phyloP scores from a whole-genome alignment of 2,113 vertebrate species.

The Dromas ardeola region DNA sequence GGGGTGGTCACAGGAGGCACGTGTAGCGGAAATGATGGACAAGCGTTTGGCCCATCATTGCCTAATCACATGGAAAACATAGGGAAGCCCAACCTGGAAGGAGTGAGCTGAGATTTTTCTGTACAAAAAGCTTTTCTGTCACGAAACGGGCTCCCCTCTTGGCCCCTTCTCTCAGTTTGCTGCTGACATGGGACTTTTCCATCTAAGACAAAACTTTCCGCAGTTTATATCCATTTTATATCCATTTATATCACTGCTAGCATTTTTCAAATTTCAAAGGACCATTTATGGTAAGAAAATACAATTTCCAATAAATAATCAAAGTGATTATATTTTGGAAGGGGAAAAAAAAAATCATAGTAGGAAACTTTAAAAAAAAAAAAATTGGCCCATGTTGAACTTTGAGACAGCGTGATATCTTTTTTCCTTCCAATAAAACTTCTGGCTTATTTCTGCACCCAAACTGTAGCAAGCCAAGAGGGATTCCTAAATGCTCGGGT shows the following conservation, averaged over 20 bases:
- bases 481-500: neutral
- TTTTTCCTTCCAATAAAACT: conserved; percentile 35
- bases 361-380: neutral
- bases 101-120: neutral
- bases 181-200: conserved; percentile 21
- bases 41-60: fast-evolving
- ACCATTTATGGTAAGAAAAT: conserved; percentile 42
- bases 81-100: neutral
- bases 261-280: conserved; percentile 28
- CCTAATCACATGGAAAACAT: neutral
- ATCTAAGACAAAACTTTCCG: conserved; percentile 12
- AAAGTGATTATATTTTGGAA: conserved; percentile 41
- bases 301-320: conserved; percentile 36
- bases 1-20: neutral
- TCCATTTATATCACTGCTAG: conserved; percentile 14
- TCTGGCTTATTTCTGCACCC: conserved; percentile 11
- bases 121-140: neutral
- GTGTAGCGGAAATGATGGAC: neutral
- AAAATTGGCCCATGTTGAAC: neutral
- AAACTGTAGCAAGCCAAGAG: neutral
- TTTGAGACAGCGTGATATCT: neutral
- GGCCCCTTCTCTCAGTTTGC: neutral
- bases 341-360: neutral
- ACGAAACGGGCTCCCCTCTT: neutral
- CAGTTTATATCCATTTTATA: neutral